A percentile compares a stretch with the other conserved stretches of the same genome.
Evolutionary conservation across 2,888 invertebrate species (phyloP).

Genomic region (Teleogryllus oceanicus): DNA sequence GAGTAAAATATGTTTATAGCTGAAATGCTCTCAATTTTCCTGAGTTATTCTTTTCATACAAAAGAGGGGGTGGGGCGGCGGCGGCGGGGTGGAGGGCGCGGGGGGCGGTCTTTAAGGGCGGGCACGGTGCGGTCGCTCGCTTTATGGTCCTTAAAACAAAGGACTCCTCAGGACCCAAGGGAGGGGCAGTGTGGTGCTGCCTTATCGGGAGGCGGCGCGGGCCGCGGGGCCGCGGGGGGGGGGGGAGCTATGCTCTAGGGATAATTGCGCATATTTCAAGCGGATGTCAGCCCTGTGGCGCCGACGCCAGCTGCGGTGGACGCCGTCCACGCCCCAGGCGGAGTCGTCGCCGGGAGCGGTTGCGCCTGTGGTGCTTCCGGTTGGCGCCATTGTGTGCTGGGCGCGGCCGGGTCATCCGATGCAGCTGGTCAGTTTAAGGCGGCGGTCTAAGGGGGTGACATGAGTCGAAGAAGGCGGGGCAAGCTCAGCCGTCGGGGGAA

Average conservation of each 20-base stretch:
- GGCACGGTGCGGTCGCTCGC: not conserved
- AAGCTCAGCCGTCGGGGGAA: too few species aligned
- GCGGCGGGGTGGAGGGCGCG: not conserved
- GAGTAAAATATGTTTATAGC: constrained; percentile 7
- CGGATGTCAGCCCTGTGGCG: not conserved
- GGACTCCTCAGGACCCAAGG: not conserved
- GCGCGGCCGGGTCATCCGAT: too few species aligned
- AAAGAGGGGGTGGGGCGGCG: not conserved
- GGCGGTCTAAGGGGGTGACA: too few species aligned
- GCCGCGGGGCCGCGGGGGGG: not conserved
- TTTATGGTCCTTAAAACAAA: constrained; percentile 6
- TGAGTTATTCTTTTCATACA: constrained; percentile 1
- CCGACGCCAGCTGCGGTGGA: too few species aligned
- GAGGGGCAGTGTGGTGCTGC: too few species aligned
- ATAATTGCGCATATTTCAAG: constrained; percentile 1
- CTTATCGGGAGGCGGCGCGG: not conserved
- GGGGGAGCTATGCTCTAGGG: not conserved
- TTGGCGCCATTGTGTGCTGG: too few species aligned
- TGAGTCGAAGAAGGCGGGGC: too few species aligned
- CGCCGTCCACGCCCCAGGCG: too few species aligned
- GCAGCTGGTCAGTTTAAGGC: too few species aligned
- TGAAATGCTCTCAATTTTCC: constrained; percentile 1
- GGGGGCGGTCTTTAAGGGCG: not conserved
- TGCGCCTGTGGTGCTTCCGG: too few species aligned
- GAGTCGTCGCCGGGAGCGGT: too few species aligned